Conservation (phyloP, 1,140 invertebrate genomes). For the Leptopilina clavipes region DNA sequence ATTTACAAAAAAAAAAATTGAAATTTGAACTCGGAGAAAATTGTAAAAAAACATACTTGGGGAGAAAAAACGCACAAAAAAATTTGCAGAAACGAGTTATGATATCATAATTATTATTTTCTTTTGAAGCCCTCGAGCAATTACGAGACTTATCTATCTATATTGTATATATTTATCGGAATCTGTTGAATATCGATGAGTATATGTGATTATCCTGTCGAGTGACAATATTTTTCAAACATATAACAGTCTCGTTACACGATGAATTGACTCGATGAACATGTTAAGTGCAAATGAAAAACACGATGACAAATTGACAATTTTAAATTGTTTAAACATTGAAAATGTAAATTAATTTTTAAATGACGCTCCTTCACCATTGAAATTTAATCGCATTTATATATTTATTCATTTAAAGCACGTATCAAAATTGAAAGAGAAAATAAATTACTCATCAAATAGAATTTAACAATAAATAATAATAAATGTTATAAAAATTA, state of each 20-base stretch:
- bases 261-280: slow-evolving; percentile 7
- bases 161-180: slow-evolving; percentile 20
- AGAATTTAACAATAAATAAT: too few relatives aligned
- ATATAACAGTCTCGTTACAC: neutral
- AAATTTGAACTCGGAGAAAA: neutral
- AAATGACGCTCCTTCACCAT: neutral
- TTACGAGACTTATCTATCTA: slow-evolving; percentile 1
- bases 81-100: slow-evolving; percentile 17
- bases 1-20: too few relatives aligned
- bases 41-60: neutral
- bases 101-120: neutral
- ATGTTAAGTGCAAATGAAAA: neutral
- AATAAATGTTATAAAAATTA: too few relatives aligned
- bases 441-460: too few relatives aligned
- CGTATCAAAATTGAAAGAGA: too few relatives aligned
- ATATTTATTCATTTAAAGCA: too few relatives aligned
- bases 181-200: slow-evolving; percentile 20
- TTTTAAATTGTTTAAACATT: neutral
- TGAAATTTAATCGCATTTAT: too few relatives aligned
- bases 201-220: slow-evolving; percentile 18
- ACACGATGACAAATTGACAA: neutral
- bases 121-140: slow-evolving; percentile 12
- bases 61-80: neutral
- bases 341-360: neutral
- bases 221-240: slow-evolving; percentile 1